phyloP scores from a whole-genome alignment of 2,113 vertebrate species.

The Psilopsiagon aymara region DNA sequence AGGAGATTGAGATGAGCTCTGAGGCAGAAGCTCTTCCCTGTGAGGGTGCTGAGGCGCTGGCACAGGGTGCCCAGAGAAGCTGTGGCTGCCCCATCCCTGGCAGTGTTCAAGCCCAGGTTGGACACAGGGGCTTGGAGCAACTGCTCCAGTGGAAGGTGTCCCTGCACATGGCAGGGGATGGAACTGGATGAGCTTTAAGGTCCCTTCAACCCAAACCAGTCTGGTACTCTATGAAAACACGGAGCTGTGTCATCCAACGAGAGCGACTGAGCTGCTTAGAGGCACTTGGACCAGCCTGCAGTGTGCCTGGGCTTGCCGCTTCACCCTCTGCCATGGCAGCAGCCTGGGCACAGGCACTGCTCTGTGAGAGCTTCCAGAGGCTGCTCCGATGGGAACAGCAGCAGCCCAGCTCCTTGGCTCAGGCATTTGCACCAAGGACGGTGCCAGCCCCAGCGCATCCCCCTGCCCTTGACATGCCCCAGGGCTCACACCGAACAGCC shows the following conservation, averaged over 20 bases:
- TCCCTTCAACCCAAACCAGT: not conserved
- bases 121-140: too few relatives aligned
- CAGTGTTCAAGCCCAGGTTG: too few relatives aligned
- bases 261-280: not conserved
- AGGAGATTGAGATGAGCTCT: not conserved
- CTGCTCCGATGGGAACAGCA: not conserved
- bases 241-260: not conserved
- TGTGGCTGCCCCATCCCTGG: too few relatives aligned
- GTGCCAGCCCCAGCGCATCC: not conserved
- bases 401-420: not conserved
- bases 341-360: too few relatives aligned
- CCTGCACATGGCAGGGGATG: not conserved
- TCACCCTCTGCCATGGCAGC: not conserved
- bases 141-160: not conserved
- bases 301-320: fast-evolving
- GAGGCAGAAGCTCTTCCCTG: not conserved
- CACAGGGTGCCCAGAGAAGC: too few relatives aligned
- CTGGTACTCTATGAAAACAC: fast-evolving
- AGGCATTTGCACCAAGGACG: not conserved
- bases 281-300: fast-evolving
- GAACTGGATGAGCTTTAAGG: fast-evolving
- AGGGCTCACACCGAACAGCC: not conserved
- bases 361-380: not conserved
- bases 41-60: not conserved
- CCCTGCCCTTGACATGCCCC: not conserved